phyloP scores from a whole-genome alignment of 2,888 invertebrate species.

The Silvanus unidentatus region DNA sequence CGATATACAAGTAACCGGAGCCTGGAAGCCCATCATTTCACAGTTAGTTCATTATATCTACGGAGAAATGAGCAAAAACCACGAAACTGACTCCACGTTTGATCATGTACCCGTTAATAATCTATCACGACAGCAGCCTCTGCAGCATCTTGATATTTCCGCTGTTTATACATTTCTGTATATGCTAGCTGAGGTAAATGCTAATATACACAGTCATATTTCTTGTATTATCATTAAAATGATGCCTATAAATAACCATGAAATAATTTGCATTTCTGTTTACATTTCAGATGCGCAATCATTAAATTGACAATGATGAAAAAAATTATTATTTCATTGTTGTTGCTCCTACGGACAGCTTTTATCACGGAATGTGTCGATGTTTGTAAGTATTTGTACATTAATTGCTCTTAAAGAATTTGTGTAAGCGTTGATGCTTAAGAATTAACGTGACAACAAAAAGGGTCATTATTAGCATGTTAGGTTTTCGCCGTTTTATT shows the following conservation, averaged over 20 bases:
- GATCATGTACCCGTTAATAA: constrained; percentile 26
- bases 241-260: too few relatives aligned
- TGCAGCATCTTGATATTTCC: constrained; percentile 14
- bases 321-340: neutral
- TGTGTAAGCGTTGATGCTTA: neutral
- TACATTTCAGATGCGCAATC: too few relatives aligned
- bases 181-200: too few relatives aligned
- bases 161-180: constrained; percentile 2
- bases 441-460: constrained; percentile 20
- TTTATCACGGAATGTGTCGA: constrained; percentile 34
- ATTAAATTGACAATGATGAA: too few relatives aligned
- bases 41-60: constrained; percentile 23
- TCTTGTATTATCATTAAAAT: too few relatives aligned
- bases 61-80: constrained; percentile 20
- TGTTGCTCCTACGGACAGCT: constrained; percentile 25
- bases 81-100: constrained; percentile 26
- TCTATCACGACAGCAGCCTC: constrained; percentile 16
- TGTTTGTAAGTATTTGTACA: constrained; percentile 35
- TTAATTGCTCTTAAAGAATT: neutral
- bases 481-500: constrained; percentile 22
- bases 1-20: constrained; percentile 4
- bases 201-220: too few relatives aligned
- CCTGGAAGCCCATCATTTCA: constrained; percentile 16
- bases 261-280: too few relatives aligned
- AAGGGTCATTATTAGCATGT: constrained; percentile 32